These are phyloP conservation scores for Odontesthes bonariensis DNA, from an alignment of 2,113 vertebrate genomes.

Conservation along the genomic window DNA sequence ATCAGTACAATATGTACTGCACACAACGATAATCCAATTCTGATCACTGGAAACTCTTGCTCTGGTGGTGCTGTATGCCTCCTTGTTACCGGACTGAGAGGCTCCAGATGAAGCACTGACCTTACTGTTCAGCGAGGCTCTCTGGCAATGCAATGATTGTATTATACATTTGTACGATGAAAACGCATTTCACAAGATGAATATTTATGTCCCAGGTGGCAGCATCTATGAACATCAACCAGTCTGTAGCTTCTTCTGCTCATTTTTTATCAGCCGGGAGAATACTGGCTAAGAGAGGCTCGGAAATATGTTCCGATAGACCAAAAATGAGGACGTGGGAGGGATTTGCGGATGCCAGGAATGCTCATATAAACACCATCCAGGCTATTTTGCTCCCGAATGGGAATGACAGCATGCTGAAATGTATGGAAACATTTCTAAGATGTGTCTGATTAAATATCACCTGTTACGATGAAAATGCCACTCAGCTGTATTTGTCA, in stretches of 20 bases:
- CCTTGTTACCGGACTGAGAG: not conserved
- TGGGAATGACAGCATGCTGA: not conserved
- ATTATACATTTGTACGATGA: not conserved
- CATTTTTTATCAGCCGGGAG: not conserved
- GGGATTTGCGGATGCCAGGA: slow-evolving; percentile 5
- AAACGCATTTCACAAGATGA: not conserved
- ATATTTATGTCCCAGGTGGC: no score
- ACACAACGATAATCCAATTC: not conserved
- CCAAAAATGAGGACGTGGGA: slow-evolving; percentile 1
- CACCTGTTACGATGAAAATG: not conserved
- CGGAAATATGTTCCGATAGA: slow-evolving; percentile 10
- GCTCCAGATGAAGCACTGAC: no score
- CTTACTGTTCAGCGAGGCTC: no score
- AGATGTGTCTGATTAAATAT: not conserved
- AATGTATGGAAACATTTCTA: not conserved
- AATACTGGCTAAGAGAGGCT: not conserved
- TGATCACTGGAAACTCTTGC: not conserved
- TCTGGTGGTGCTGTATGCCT: not conserved
- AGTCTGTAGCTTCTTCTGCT: not conserved
- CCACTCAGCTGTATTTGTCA: not conserved
- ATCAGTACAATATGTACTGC: not conserved
- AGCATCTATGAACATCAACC: not conserved
- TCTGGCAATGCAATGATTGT: not conserved
- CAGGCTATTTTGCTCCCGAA: not conserved
- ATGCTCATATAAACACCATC: slow-evolving; percentile 9